Conservation (phyloP, 2,888 invertebrate species). For the Epinotia nisella region DNA sequence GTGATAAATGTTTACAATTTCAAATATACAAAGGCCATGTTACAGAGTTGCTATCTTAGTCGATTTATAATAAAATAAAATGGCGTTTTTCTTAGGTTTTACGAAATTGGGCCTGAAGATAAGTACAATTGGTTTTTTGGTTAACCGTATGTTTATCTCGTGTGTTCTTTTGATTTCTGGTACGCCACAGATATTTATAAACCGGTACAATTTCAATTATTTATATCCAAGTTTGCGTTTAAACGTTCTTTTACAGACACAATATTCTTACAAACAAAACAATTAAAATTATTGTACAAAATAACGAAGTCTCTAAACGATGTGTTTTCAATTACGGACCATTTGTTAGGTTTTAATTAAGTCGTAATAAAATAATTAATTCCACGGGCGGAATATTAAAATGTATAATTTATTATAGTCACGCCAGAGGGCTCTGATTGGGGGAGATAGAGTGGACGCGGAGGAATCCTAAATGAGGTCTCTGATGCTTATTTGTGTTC, state of each 20-base stretch:
- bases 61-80: too few relatives aligned
- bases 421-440: slow-evolving; percentile 48
- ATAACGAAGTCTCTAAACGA: slow-evolving; percentile 18
- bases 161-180: too few relatives aligned
- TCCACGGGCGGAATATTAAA: slow-evolving; percentile 52
- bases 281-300: neutral
- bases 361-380: slow-evolving; percentile 57
- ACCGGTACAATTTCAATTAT: too few relatives aligned
- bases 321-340: slow-evolving; percentile 47
- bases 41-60: too few relatives aligned
- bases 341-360: slow-evolving; percentile 61
- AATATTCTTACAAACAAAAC: neutral
- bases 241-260: neutral
- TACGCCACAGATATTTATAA: too few relatives aligned
- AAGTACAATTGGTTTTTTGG: too few relatives aligned
- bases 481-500: slow-evolving; percentile 35
- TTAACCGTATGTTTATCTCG: too few relatives aligned
- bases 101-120: too few relatives aligned
- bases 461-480: slow-evolving; percentile 48
- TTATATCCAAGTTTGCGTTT: too few relatives aligned
- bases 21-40: too few relatives aligned
- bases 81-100: too few relatives aligned
- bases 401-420: slow-evolving; percentile 50
- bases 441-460: slow-evolving; percentile 44
- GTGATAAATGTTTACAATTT: too few relatives aligned